Percentiles rank a stretch among this genome's conserved stretches.
These are phyloP conservation scores for Pluvianellus socialis DNA, from an alignment of 2,113 vertebrate genomes.

Conservation along the genomic window DNA sequence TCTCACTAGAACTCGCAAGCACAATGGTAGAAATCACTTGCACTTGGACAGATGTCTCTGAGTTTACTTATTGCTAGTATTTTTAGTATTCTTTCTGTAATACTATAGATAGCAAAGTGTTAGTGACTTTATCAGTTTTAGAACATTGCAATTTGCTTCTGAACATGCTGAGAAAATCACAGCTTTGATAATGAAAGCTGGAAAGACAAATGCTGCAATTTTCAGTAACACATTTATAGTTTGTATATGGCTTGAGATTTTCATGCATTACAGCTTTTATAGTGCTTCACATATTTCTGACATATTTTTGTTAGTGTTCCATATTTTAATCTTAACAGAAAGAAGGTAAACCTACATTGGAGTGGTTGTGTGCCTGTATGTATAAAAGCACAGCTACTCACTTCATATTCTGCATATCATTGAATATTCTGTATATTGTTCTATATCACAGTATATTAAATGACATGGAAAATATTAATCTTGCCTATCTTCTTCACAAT, in stretches of 20 bases:
- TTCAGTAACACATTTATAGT: neutral
- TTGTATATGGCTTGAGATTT: neutral
- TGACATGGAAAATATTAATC: neutral
- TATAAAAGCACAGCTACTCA: neutral
- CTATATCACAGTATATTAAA: neutral
- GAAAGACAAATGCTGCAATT: slow-evolving; percentile 32
- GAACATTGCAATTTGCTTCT: slow-evolving; percentile 11
- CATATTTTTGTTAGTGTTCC: neutral
- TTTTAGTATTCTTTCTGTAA: neutral
- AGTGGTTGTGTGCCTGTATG: neutral
- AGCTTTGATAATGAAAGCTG: slow-evolving; percentile 21
- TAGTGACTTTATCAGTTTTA: slow-evolving; percentile 25
- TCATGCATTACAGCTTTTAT: neutral
- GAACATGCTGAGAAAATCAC: slow-evolving; percentile 40
- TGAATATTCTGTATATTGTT: neutral
- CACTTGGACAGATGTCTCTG: neutral
- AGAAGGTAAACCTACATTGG: neutral
- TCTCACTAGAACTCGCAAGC: neutral
- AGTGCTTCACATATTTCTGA: neutral
- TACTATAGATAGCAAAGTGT: neutral
- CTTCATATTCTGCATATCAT: neutral
- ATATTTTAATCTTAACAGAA: neutral
- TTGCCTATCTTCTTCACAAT: neutral
- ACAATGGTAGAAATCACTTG: neutral
- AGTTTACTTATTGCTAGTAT: neutral